Conservation (phyloP, 92 coral and sea anemone species). For the Pocillopora grandis region DNA sequence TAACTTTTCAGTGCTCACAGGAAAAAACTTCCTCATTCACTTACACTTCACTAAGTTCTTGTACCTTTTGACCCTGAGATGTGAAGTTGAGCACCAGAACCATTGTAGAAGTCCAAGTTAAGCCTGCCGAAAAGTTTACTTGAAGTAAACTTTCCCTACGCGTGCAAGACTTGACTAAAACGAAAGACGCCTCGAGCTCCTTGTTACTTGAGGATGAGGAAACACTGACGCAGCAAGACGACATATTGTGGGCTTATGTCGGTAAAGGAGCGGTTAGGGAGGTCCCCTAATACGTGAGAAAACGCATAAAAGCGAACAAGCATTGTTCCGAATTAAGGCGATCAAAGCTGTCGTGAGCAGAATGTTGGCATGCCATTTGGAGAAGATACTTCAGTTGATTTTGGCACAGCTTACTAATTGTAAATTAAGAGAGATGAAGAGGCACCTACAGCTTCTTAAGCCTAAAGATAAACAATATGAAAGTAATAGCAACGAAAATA, state of each 20-base stretch:
- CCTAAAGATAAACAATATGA: too few species aligned
- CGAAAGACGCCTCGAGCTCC: too few species aligned
- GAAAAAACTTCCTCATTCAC: not conserved
- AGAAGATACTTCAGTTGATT: not conserved
- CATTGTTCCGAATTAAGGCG: not conserved
- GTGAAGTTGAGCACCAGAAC: not conserved
- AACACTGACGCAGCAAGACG: not conserved
- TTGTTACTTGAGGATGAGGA: constrained; percentile 1
- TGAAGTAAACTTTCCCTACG: not conserved
- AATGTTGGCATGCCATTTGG: constrained; percentile 4
- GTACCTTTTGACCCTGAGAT: not conserved
- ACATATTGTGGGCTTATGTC: constrained; percentile 14
- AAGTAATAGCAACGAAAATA: too few species aligned
- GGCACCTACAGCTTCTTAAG: too few species aligned
- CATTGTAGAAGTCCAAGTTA: not conserved
- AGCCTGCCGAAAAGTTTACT: not conserved
- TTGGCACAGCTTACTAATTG: too few species aligned
- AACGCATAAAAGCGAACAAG: constrained; percentile 2
- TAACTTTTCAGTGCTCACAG: not conserved
- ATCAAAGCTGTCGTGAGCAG: not conserved
- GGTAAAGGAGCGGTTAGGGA: constrained; percentile 4
- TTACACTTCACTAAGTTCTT: not conserved
- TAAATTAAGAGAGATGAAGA: too few species aligned
- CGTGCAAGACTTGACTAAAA: constrained; percentile 1
- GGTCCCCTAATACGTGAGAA: constrained; percentile 9